These are phyloP conservation scores for Nasua narica DNA, from an alignment of 2,797 vertebrate species.

Conservation along the genomic window DNA sequence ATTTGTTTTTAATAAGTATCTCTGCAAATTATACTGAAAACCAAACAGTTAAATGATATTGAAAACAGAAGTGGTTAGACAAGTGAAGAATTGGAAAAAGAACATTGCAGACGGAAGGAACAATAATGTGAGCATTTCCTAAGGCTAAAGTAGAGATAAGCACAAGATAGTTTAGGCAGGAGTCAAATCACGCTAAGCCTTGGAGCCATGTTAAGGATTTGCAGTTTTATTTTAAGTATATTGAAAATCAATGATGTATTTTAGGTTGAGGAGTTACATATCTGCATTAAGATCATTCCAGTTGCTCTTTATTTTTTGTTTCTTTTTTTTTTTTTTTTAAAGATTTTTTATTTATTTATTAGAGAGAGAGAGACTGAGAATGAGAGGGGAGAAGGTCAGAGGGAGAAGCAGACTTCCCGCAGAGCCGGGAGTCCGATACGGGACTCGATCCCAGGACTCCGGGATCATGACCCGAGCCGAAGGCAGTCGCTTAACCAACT, in stretches of 20 bases:
- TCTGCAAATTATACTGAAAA: neutral
- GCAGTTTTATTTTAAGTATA: slow-evolving; percentile 16
- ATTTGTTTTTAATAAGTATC: neutral
- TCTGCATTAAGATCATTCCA: slow-evolving; percentile 12
- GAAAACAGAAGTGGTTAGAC: neutral
- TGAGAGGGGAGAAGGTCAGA: too few species aligned
- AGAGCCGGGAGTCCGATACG: too few species aligned
- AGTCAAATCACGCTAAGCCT: neutral
- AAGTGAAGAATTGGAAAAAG: neutral
- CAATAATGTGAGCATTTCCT: neutral
- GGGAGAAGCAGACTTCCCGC: too few species aligned
- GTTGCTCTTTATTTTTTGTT: neutral
- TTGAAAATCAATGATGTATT: neutral
- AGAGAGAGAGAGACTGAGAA: too few species aligned
- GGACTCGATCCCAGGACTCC: too few species aligned
- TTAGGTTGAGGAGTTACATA: neutral
- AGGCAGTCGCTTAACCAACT: too few species aligned
- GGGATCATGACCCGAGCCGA: too few species aligned
- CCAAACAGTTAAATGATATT: neutral
- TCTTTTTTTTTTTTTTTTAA: too few species aligned
- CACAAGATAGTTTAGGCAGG: neutral
- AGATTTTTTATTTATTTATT: too few species aligned
- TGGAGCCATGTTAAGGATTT: neutral
- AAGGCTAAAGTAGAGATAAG: neutral
- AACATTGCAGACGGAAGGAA: neutral